These are phyloP conservation scores for Halichondria panicea DNA, from an alignment of 37 sponge, comb jelly and placozoan species.

Conservation along the genomic window DNA sequence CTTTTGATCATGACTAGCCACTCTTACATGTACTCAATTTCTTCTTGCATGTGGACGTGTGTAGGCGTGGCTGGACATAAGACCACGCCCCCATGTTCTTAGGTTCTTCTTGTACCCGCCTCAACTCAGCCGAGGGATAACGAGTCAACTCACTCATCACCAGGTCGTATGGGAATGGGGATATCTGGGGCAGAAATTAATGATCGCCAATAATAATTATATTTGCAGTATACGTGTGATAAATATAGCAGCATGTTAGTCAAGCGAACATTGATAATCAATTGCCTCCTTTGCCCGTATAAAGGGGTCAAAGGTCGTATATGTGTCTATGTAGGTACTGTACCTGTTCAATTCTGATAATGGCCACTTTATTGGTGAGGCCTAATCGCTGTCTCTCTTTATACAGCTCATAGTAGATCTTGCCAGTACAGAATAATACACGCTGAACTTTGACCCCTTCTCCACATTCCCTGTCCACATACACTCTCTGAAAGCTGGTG, in stretches of 20 bases:
- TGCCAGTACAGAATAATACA: slow-evolving; percentile 88
- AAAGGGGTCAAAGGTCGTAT: too few relatives aligned
- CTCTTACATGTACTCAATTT: too few relatives aligned
- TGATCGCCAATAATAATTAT: too few relatives aligned
- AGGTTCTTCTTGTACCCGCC: slow-evolving; percentile 95
- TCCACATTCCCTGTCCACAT: slow-evolving; percentile 44
- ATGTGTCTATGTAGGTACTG: too few relatives aligned
- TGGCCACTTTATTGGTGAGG: slow-evolving; percentile 53
- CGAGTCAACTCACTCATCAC: slow-evolving; percentile 51
- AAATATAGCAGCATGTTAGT: too few relatives aligned
- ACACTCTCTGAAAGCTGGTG: slow-evolving; percentile 78
- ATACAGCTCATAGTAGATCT: slow-evolving; percentile 89
- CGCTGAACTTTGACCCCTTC: slow-evolving; percentile 39
- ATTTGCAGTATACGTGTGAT: too few relatives aligned
- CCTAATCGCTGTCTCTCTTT: slow-evolving; percentile 51
- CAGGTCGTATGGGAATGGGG: slow-evolving; percentile 93
- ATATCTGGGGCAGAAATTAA: slow-evolving; percentile 56
- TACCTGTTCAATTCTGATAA: slow-evolving; percentile 88
- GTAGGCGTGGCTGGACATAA: slow-evolving; percentile 80
- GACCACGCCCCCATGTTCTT: slow-evolving; percentile 96
- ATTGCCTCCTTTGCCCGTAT: too few relatives aligned
- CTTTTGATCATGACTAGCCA: too few relatives aligned
- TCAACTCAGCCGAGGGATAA: slow-evolving; percentile 71
- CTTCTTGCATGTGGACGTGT: slow-evolving; percentile 38
- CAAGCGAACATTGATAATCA: too few relatives aligned